These are phyloP conservation scores for Orussus abietinus DNA, from an alignment of 1,140 invertebrate species.

Conservation along the genomic window DNA sequence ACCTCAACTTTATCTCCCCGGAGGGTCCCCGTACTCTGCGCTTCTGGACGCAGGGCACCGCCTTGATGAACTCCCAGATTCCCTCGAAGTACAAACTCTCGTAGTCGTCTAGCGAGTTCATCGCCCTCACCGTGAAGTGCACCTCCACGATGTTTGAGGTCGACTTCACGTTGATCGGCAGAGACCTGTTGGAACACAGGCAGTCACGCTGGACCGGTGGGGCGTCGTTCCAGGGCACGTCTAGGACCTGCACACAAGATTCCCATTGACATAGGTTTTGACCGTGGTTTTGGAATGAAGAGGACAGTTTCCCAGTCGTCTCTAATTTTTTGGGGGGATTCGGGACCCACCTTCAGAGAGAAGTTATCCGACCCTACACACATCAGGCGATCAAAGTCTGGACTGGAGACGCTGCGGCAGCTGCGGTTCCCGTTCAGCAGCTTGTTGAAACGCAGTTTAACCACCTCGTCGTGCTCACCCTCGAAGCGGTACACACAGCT, in stretches of 20 bases:
- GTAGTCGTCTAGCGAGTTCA: slow-evolving; percentile 81
- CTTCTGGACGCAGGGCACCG: slow-evolving; percentile 62
- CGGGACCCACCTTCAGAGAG: slow-evolving; percentile 41
- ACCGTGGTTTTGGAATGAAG: too few species aligned
- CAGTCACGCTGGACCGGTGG: slow-evolving; percentile 66
- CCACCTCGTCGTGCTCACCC: slow-evolving; percentile 71
- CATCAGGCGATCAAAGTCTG: slow-evolving; percentile 67
- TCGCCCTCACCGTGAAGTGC: slow-evolving; percentile 74
- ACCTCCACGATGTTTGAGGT: slow-evolving; percentile 72
- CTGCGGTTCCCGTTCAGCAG: slow-evolving; percentile 64
- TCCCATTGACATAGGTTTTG: too few species aligned
- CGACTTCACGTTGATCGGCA: slow-evolving; percentile 74
- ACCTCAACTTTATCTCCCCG: slow-evolving; percentile 66
- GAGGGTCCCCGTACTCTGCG: slow-evolving; percentile 69
- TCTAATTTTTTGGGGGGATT: too few species aligned
- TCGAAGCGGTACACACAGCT: slow-evolving; percentile 84
- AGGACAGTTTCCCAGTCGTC: too few species aligned
- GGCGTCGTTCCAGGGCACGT: slow-evolving; percentile 68
- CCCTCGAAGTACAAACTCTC: slow-evolving; percentile 80
- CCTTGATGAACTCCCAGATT: slow-evolving; percentile 74
- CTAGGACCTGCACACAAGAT: slow-evolving; percentile 58
- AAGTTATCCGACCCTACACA: slow-evolving; percentile 57
- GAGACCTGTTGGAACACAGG: slow-evolving; percentile 62
- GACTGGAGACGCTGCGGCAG: slow-evolving; percentile 60
- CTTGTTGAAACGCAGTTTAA: slow-evolving; percentile 64